A percentile compares a stretch with the other conserved stretches of the same genome.
Evolutionary conservation across 2,113 vertebrate genomes (phyloP).

Genomic region (Solea senegalensis): DNA sequence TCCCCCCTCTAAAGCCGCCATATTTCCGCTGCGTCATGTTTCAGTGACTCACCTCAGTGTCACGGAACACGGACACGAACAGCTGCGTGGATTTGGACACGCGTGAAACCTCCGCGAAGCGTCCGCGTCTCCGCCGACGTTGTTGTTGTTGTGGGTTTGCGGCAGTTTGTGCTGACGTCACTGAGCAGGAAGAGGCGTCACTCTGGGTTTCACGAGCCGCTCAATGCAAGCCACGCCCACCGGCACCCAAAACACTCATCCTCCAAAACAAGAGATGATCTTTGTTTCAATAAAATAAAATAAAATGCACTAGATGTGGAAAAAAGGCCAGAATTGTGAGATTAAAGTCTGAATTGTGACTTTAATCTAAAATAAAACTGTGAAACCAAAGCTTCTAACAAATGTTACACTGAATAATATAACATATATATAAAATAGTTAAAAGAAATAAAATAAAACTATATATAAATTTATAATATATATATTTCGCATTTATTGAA

Average conservation of each 20-base stretch:
- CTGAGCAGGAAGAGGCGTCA: neutral
- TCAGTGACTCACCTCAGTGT: neutral
- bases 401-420: no score
- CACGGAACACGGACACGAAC: neutral
- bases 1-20: neutral
- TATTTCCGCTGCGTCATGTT: neutral
- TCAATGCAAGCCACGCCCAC: neutral
- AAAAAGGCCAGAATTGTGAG: no score
- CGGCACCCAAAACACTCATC: neutral
- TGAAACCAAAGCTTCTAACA: no score
- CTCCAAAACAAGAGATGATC: neutral
- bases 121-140: neutral
- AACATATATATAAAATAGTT: no score
- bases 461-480: no score
- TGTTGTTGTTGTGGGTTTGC: slow-evolving; percentile 16
- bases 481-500: no score
- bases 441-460: no score
- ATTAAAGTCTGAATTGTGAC: no score
- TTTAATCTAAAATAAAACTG: no score
- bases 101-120: neutral
- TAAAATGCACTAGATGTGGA: no score
- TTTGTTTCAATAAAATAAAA: neutral
- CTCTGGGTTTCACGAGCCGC: slow-evolving; percentile 1
- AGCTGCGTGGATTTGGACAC: neutral
- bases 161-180: neutral